Evolutionary conservation across 2,888 invertebrate species (phyloP), one percentile per base, ranked within the genome.

Genomic region (Papilio elwesi): DNA sequence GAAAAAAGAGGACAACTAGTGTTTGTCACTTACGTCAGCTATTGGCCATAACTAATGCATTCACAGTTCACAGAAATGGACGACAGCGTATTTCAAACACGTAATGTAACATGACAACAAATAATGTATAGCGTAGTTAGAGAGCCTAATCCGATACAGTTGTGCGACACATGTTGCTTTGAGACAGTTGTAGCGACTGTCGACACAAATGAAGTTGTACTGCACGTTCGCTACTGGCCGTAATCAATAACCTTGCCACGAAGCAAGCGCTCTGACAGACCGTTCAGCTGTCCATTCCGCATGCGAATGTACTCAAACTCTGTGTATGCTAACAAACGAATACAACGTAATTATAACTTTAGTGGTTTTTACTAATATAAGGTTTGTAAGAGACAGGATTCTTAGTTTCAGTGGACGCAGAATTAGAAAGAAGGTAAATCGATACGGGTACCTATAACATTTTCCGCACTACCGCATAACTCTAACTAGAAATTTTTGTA

Each of bases 231-330:
- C 26, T 26, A 13, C 10, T 6, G 48, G 53, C 55, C 64, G 64
- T 64, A 68, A 72, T 72, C 72, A 72, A 72, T 72, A 72, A 63
- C 63, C 9, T 48, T 55, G 68, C 64, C 47, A 52, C 69, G 63
- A 52, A 67, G 67, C 67, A 53, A 66, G 47, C 43, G 51, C 15
- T 16, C 48, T 38, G 26, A 52, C 71, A 52, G 48, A 62, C 52
- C 71, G 36, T 63, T 63, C 53, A 47, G 26, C 47, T 49, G 51
- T 67, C 43, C n/a, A 16, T n/a, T 12, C 11, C 36, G 49, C 51
- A 66, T 47, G 38, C 26, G 51, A 52, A 49, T 49, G 70, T 70
- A 64, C 43, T 7, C 43, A 43, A 43, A 43, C 43, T 43, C 9
- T 7, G 4, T 43, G 43, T 6, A 43, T 43, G 6, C 43, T 9